phyloP scores from a whole-genome alignment of 64 coral and sea anemone genomes.

The Pocillopora verrucosa region DNA sequence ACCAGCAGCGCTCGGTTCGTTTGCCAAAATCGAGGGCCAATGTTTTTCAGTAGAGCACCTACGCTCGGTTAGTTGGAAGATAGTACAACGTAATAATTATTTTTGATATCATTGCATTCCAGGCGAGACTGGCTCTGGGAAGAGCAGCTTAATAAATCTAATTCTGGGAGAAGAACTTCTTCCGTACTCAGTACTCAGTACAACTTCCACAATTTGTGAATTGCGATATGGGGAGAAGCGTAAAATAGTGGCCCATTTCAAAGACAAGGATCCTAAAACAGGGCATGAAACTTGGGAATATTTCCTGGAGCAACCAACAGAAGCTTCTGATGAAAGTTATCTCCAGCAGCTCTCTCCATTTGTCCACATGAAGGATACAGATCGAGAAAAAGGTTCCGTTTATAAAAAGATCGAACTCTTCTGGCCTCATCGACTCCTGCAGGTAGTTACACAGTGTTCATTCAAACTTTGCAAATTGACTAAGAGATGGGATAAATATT shows the following conservation, averaged over 20 bases:
- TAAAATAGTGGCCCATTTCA: neutral
- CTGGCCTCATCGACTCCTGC: neutral
- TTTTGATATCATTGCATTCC: neutral
- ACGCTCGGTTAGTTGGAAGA: too few relatives aligned
- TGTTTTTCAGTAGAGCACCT: too few relatives aligned
- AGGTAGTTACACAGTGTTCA: too few relatives aligned
- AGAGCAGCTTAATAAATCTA: conserved; percentile 16
- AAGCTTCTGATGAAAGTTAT: neutral
- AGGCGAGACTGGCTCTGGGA: conserved; percentile 22
- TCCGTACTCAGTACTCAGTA: conserved; percentile 14
- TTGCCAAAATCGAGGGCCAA: too few relatives aligned
- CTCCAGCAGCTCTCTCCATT: conserved; percentile 30
- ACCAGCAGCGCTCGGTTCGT: too few relatives aligned
- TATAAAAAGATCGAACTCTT: conserved; percentile 32
- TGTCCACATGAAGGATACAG: neutral
- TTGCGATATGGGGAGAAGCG: conserved; percentile 16
- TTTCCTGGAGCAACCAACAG: neutral
- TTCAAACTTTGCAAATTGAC: too few relatives aligned
- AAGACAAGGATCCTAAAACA: conserved; percentile 12
- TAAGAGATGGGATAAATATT: too few relatives aligned
- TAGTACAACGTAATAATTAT: neutral
- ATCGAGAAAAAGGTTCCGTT: conserved; percentile 1
- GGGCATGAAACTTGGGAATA: neutral
- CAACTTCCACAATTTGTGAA: conserved; percentile 36
- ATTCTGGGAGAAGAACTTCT: conserved; percentile 19